Percentiles rank a stretch among this genome's conserved stretches.
phyloP scores from a whole-genome alignment of 1,140 invertebrate genomes.

The Matsumurasca onukii region DNA sequence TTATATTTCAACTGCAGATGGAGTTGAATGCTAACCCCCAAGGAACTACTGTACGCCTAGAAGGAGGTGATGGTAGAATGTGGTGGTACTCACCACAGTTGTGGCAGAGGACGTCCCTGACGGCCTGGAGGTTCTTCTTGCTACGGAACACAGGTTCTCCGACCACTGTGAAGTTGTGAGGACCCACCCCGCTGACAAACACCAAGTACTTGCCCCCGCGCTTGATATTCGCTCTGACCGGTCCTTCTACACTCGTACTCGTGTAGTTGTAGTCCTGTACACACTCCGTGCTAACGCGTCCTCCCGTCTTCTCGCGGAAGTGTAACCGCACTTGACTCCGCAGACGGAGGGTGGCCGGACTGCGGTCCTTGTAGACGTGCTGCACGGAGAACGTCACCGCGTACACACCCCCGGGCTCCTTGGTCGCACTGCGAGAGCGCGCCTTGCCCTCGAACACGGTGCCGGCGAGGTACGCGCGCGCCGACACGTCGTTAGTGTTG shows the following conservation, averaged over 20 bases:
- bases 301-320: conserved; percentile 50
- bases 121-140: conserved; percentile 44
- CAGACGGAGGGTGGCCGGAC: conserved; percentile 51
- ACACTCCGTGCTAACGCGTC: conserved; percentile 42
- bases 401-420: conserved; percentile 56
- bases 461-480: conserved; percentile 59
- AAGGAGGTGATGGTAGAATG: too few relatives aligned
- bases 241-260: conserved; percentile 30
- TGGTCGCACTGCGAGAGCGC: conserved; percentile 58
- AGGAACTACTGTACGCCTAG: too few relatives aligned
- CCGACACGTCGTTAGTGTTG: conserved; percentile 54
- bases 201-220: conserved; percentile 63
- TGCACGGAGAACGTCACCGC: conserved; percentile 66
- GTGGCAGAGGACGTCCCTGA: conserved; percentile 44
- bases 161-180: conserved; percentile 63
- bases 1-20: too few relatives aligned
- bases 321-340: conserved; percentile 55
- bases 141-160: conserved; percentile 55
- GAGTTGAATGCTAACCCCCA: too few relatives aligned
- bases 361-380: conserved; percentile 60
- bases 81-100: conserved; percentile 47
- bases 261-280: conserved; percentile 38
- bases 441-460: conserved; percentile 65
- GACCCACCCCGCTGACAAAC: conserved; percentile 64
- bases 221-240: conserved; percentile 57